A percentile compares a stretch with the other conserved stretches of the same genome.
phyloP scores from a whole-genome alignment of 2,113 vertebrate species.

The Phaetusa simplex region DNA sequence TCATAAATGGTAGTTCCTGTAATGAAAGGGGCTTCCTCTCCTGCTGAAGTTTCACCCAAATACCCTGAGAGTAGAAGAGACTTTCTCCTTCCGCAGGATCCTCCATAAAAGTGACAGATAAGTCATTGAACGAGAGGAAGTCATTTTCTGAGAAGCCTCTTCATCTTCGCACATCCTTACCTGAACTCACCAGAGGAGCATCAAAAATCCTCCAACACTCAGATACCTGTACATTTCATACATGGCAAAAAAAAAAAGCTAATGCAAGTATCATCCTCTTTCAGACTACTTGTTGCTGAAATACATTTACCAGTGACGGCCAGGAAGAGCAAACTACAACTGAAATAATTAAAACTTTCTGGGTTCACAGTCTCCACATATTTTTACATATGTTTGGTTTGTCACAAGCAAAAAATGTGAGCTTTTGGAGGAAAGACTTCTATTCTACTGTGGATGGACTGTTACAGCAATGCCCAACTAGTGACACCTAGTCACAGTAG shows the following conservation, averaged over 20 bases:
- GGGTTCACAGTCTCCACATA: background rate
- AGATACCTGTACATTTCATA: background rate
- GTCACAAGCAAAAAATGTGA: background rate
- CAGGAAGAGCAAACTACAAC: background rate
- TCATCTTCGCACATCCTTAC: background rate
- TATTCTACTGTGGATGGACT: rapidly evolving
- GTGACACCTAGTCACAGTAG: background rate
- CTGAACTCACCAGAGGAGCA: background rate
- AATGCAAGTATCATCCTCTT: background rate
- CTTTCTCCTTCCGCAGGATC: background rate
- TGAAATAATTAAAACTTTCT: background rate
- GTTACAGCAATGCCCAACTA: background rate
- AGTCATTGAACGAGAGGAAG: background rate
- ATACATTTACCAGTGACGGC: background rate
- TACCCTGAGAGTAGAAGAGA: background rate
- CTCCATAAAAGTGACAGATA: background rate
- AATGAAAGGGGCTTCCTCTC: background rate
- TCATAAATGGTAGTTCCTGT: background rate
- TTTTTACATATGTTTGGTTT: background rate
- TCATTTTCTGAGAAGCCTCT: background rate
- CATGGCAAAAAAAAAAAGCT: background rate
- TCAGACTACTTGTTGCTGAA: background rate
- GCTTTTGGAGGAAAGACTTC: background rate
- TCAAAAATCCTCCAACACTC: background rate
- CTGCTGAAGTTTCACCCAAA: background rate